phyloP scores from a whole-genome alignment of 2,797 vertebrate species.

The Hapalemur alaotrensis region DNA sequence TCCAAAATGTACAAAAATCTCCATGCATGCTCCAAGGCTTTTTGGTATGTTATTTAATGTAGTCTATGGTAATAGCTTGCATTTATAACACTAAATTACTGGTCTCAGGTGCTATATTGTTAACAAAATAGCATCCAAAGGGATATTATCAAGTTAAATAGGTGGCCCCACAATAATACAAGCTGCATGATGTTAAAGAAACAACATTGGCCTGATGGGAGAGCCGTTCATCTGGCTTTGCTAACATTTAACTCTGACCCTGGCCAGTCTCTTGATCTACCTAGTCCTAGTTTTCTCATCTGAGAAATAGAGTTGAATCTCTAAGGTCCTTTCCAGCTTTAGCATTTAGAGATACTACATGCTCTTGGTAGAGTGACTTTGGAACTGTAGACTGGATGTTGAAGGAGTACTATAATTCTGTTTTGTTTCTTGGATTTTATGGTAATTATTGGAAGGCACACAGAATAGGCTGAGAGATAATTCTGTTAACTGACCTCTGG shows the following conservation, averaged over 20 bases:
- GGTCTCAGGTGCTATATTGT: neutral
- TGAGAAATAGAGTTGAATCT: constrained; percentile 21
- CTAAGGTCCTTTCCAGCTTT: neutral
- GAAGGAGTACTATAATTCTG: constrained; percentile 20
- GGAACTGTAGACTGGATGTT: neutral
- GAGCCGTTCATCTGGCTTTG: constrained; percentile 20
- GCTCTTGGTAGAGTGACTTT: constrained; percentile 19
- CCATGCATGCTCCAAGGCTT: neutral
- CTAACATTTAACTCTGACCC: neutral
- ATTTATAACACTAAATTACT: constrained; percentile 20
- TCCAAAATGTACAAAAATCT: neutral
- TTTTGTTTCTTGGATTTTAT: constrained; percentile 46
- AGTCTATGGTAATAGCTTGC: neutral
- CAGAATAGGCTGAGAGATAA: constrained; percentile 33
- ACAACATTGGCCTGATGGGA: neutral
- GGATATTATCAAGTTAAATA: constrained; percentile 18
- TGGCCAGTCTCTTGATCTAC: neutral
- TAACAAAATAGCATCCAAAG: constrained; percentile 14
- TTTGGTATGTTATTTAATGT: constrained; percentile 31
- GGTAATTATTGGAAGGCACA: neutral
- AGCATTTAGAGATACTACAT: neutral
- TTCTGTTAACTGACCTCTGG: constrained; percentile 44
- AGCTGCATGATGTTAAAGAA: neutral
- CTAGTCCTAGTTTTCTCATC: neutral
- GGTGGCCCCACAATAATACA: neutral